Evolutionary conservation across 2,113 vertebrate genomes (phyloP), one percentile per base, ranked within the genome.

Genomic region (Polypterus bichir): DNA sequence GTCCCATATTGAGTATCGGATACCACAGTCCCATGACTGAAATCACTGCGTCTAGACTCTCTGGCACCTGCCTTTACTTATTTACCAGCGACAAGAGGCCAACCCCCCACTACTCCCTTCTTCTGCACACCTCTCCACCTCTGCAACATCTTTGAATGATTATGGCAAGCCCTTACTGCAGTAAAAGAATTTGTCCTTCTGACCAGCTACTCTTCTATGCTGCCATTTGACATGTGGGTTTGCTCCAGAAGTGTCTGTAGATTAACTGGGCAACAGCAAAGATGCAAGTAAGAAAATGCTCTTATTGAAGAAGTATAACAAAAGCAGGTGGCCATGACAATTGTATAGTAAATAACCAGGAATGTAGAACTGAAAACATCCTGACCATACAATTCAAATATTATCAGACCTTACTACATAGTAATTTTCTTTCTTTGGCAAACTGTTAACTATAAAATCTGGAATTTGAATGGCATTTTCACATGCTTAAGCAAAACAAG

Each of bases 11-110:
- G 89, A 89, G 91, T 95, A 97, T 97, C 93, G 89, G 88, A 91
- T 97, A 91, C 89, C 92, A 90, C 84, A 86, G 86, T 83, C 83
- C 82, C 88, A 79, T 74, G 87, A 83, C 89, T 88, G 85, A 90
- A 97, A 94, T 93, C 92, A 91, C 86, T 70, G 79, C 79, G 94
- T 95, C 94, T 97, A 97, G 94, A 97, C 94, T 95, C 90, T 92
- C 91, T 95, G 94, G 94, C 94, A 97, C 94, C 93, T 94, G 92
- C 84, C 86, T 93, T 87, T 90, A 92, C 91, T 91, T 92, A 92
- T 91, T 92, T 90, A 91, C 89, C 90, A 91, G 81, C 89, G 90
- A 88, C 85, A 86, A 84, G 88, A 90, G 91, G 82, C 87, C 82
- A 86, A 89, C 88, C 27, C 86, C 87, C 86, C 75, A 80, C 75